These are phyloP conservation scores for Acanthopagrus latus DNA, from an alignment of 2,797 vertebrate genomes.

Conservation along the genomic window DNA sequence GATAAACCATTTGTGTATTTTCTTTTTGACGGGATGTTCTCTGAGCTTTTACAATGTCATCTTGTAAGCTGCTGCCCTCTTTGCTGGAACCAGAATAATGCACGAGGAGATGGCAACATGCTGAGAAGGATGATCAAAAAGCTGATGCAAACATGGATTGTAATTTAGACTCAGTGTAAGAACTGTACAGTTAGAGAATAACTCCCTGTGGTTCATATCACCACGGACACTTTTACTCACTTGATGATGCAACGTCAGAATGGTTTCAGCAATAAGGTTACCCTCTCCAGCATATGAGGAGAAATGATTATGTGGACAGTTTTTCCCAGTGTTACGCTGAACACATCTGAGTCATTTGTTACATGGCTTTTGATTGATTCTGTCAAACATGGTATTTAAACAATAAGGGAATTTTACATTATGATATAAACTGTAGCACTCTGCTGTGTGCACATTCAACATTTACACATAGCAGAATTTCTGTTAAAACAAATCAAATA, in stretches of 20 bases:
- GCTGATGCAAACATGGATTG: constrained; percentile 68
- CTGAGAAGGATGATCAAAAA: constrained; percentile 68
- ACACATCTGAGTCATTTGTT: background rate
- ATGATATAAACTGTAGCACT: background rate
- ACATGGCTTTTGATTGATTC: background rate
- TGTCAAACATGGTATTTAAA: background rate
- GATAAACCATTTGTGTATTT: constrained; percentile 8
- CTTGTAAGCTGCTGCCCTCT: constrained; percentile 24
- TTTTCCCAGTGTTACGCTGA: constrained; percentile 1
- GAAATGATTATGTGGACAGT: constrained; percentile 15
- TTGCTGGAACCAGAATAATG: constrained; percentile 38
- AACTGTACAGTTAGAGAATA: constrained; percentile 56
- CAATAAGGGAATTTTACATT: background rate
- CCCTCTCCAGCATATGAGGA: constrained; percentile 4
- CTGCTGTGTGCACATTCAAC: background rate
- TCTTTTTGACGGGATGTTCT: constrained; percentile 34
- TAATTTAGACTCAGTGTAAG: constrained; percentile 56
- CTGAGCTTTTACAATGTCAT: constrained; percentile 9
- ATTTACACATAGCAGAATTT: background rate
- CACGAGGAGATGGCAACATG: constrained; percentile 38
- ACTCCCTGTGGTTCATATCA: constrained; percentile 56
- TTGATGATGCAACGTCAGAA: constrained; percentile 70
- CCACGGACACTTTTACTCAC: constrained; percentile 51
- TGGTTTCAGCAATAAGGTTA: constrained; percentile 63
- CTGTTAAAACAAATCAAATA: background rate